Base-by-base conservation (phyloP, 2,888 invertebrate species). In the Ectropis crepuscularia region DNA sequence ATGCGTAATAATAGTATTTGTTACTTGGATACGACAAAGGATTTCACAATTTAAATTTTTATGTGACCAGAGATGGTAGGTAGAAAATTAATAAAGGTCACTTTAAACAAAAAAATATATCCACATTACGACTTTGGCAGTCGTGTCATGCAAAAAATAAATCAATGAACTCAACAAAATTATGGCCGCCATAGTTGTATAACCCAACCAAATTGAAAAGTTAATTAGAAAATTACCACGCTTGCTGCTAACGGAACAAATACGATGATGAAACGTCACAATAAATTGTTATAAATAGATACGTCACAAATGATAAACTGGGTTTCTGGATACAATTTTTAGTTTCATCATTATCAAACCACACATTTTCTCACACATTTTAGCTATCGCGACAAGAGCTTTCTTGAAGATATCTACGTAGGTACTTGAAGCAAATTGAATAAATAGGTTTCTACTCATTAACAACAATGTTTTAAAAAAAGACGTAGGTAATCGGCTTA, bases 151-250 rank as follows among this genome's bases (percentile, higher is more conserved):
- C 67, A 73, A 68, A 55, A 47, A 63, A 65, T 77, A 78, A 78
- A 75, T 76, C 65, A 64, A 69, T 63, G 67, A 69, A 49, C 50
- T 57, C 53, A 45, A 66, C 51, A 60, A 69, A 70, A 75, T 70
- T 41, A 69, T 68, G 63, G 71, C 72, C 76, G 85, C 89, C 88
- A 87, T 89, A 70, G 82, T 83, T 66, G 68, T 83, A 85, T 84
- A 81, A 88, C 68, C 78, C 86, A 74, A 76, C 85, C 69, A 83
- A 85, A 78, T 85, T 73, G 50, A 74, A 72, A 47, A 80, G 76
- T 60, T 53, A 58, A 46, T n/a, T 36, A 51, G 45, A 53, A 67
- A 70, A 70, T 63, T 61, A 48, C 63, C 67, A 69, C 68, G 63
- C 70, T 65, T 64, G 61, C 71, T 65, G 62, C 62, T 67, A 68